Base-by-base conservation (phyloP, 2,113 vertebrate species). In the Eulemur macaco region DNA sequence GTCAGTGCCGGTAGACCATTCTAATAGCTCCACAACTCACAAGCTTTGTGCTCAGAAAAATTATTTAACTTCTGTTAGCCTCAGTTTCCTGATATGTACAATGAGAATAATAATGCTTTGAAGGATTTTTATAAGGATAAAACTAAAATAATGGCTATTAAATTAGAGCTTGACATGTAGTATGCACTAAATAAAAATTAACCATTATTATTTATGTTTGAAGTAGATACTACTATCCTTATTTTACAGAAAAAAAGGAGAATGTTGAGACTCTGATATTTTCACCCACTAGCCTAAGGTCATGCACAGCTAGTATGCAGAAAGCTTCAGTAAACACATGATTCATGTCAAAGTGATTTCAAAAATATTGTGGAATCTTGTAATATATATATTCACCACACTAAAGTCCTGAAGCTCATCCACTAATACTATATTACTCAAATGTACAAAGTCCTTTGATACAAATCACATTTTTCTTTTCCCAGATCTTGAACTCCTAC, bases 291-390 rank as follows among this genome's bases (percentile, higher is more conserved):
- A 60, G 31, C 27, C 20, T 64, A 50, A 71, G 27, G 45, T 94
- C 78, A 81, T 23, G 0, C 10, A 76, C 5, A 92, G 23, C 23
- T 78, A 63, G 13, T 64, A 34, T 23, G 29, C 66, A 42, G 31
- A 73, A 86, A 85, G 10, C 25, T n/a, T 78, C 63, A 92, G 77
- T n/a, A 78, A 93, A 25, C 23, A 60, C 3, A 50, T 5, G 42
- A 82, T 60, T 95, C 27, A 11, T 27, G 50, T 77, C 39, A 86
- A 95, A 64, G 52, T 60, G 60, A 86, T 86, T 95, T 86, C 52
- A 39, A 52, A 91, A 50, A 95, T 42, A 18, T 20, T 76, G 66
- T 82, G 47, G n/a, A 94, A 42, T 85, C 74, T 73, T 80, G 18
- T 83, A 80, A 31, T 20, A 63, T 60, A 63, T 60, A 83, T 18